These are phyloP conservation scores for Psylliodes chrysocephalus DNA, from an alignment of 2,888 invertebrate species.

Conservation along the genomic window DNA sequence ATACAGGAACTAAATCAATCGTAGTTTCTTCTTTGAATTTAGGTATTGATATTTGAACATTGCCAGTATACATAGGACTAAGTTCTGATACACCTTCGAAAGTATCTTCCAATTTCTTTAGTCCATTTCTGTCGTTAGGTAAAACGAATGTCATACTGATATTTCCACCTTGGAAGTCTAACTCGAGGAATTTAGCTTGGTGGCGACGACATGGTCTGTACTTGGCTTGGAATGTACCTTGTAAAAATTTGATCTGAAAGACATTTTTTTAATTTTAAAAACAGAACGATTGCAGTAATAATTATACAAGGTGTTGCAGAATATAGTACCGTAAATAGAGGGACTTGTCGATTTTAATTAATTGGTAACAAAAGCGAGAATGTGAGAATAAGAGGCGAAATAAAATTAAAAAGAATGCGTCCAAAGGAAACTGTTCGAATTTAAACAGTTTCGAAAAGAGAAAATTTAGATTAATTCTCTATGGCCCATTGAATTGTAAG, in stretches of 20 bases:
- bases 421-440: too few species aligned
- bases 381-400: too few species aligned
- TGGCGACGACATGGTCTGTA: constrained; percentile 50
- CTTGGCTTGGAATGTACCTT: constrained; percentile 19
- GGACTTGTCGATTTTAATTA: too few species aligned
- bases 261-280: too few species aligned
- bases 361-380: too few species aligned
- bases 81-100: constrained; percentile 36
- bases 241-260: neutral
- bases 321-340: too few species aligned
- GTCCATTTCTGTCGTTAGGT: constrained; percentile 47
- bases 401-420: too few species aligned
- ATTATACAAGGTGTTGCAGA: too few species aligned
- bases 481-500: too few species aligned
- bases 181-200: constrained; percentile 53
- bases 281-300: too few species aligned
- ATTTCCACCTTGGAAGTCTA: constrained; percentile 46
- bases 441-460: too few species aligned
- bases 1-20: constrained; percentile 44
- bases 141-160: constrained; percentile 50
- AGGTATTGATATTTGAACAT: constrained; percentile 45
- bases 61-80: neutral
- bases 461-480: too few species aligned
- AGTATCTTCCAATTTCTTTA: constrained; percentile 37
- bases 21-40: constrained; percentile 44